Percentiles rank a stretch among this genome's conserved stretches.
Conservation (phyloP, 2,888 invertebrate genomes). For the Hymenopus coronatus region DNA sequence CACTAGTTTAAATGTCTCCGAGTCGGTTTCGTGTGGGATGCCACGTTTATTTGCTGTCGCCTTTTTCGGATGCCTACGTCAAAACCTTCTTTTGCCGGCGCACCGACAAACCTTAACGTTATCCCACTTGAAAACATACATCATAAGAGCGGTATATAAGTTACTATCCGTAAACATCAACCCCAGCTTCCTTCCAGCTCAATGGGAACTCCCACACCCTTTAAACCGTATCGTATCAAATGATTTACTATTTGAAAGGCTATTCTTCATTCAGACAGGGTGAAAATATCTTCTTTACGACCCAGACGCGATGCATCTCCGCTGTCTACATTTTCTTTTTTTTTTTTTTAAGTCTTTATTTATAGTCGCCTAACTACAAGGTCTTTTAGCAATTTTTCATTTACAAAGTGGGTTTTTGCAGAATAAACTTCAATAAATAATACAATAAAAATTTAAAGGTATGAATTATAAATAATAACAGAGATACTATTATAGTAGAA, state of each 20-base stretch:
- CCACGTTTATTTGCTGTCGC: background rate
- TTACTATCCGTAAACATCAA: background rate
- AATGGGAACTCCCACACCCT: background rate
- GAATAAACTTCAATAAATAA: too few relatives aligned
- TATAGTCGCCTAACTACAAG: too few relatives aligned
- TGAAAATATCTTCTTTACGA: too few relatives aligned
- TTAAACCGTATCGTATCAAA: background rate
- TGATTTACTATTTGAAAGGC: background rate
- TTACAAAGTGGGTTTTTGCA: too few relatives aligned
- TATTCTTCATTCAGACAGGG: too few relatives aligned
- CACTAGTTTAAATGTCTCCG: background rate
- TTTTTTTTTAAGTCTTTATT: too few relatives aligned
- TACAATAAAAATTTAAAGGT: too few relatives aligned
- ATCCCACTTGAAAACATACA: background rate
- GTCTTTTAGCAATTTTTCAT: too few relatives aligned
- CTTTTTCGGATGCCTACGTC: background rate
- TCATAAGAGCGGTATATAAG: background rate
- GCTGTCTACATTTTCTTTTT: too few relatives aligned
- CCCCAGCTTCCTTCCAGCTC: background rate
- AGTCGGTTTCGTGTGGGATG: background rate
- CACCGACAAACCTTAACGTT: background rate
- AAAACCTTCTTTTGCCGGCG: background rate
- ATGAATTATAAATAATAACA: too few relatives aligned
- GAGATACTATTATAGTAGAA: too few relatives aligned
- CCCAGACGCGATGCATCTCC: too few relatives aligned